Base-by-base conservation (phyloP, 1,140 invertebrate genomes). In the Rhynchophorus ferrugineus region DNA sequence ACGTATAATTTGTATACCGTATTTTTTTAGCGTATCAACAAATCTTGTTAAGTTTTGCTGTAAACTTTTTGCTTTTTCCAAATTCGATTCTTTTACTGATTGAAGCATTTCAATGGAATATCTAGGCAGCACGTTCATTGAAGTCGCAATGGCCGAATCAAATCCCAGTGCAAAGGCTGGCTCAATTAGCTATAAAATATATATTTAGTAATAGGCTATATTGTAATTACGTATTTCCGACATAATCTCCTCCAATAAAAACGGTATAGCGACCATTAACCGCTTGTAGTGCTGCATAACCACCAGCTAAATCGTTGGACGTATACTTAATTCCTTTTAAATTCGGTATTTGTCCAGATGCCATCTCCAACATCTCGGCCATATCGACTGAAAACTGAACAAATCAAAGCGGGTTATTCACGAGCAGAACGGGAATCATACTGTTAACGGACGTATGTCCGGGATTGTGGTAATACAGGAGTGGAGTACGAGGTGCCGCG, bases 381-480 rank as follows among this genome's bases (percentile, higher is more conserved):
- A 90, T 85, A 51, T 82, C 73, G 34, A 90, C 88, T 91, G 50
- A 51, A 66, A 66, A 29, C 11, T 29, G 11, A n/a, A n/a, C n/a
- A n/a, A n/a, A n/a, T n/a, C n/a, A n/a, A n/a, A n/a, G n/a, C n/a
- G n/a, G n/a, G n/a, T n/a, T n/a, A n/a, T n/a, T n/a, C n/a, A n/a
- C n/a, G n/a, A n/a, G n/a, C n/a, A n/a, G n/a, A n/a, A n/a, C n/a
- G n/a, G n/a, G n/a, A n/a, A n/a, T n/a, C 75, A 78, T 70, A 90
- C 88, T 74, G 51, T 82, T 75, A 14, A 90, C 81, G 50, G 78
- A 77, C 3, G 81, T 82, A 60, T 80, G 77, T 19, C 71, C 72
- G 2, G 87, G 87, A 61, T 87, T 82, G 57, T 91, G 86, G 63
- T 92, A 91, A 62, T 90, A 90, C 7, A 89, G 73, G n/a, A 92